phyloP scores from a whole-genome alignment of 1,140 invertebrate genomes.

The Pygmarrhopalites habei region DNA sequence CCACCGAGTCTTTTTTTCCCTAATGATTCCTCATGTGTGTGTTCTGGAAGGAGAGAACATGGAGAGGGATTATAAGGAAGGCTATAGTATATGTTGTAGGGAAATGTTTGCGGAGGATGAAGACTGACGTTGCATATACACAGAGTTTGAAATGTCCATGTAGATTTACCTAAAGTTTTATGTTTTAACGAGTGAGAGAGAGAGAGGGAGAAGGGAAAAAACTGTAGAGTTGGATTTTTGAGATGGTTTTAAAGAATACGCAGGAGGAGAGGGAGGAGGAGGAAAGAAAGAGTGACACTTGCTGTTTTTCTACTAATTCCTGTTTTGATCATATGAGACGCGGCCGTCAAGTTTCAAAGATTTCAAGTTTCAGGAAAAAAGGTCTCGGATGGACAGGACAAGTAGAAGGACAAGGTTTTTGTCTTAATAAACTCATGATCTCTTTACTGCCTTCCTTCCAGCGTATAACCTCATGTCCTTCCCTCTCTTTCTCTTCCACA shows the following conservation, averaged over 20 bases:
- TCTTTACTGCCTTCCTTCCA: background rate
- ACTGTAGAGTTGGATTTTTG: too few species aligned
- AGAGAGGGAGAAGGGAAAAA: too few species aligned
- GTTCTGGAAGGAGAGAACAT: background rate
- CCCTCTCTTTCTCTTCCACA: too few species aligned
- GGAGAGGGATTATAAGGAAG: background rate
- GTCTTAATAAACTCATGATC: background rate
- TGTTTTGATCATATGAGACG: background rate
- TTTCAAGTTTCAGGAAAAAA: background rate
- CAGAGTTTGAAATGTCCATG: background rate
- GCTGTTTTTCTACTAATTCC: constrained; percentile 5
- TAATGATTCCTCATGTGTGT: background rate
- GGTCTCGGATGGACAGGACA: background rate
- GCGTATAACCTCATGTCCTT: too few species aligned
- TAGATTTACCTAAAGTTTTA: constrained; percentile 7
- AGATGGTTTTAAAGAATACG: too few species aligned
- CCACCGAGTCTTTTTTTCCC: background rate
- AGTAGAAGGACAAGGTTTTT: background rate
- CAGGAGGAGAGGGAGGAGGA: background rate
- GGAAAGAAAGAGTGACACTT: constrained; percentile 1
- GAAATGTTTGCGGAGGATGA: too few species aligned
- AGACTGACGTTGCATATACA: background rate
- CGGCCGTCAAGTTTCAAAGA: background rate
- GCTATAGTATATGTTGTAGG: too few species aligned
- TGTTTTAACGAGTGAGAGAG: background rate